These are phyloP conservation scores for Drosophila ohnishii DNA, from an alignment of 1,140 invertebrate genomes.

Conservation along the genomic window DNA sequence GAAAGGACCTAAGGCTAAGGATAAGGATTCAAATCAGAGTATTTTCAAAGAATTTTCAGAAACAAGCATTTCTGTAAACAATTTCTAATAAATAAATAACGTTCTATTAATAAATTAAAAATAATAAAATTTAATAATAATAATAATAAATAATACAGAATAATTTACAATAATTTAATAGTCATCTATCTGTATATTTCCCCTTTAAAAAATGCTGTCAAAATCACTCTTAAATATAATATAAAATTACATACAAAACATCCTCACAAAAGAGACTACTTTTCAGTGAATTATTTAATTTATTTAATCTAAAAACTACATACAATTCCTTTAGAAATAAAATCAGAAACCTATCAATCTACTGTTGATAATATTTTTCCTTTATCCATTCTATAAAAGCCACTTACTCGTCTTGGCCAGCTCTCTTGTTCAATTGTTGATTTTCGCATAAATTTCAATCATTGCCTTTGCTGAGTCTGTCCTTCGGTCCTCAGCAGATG, in stretches of 20 bases:
- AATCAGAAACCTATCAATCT: constrained; percentile 4
- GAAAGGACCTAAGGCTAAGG: not conserved
- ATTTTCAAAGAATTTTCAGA: not conserved
- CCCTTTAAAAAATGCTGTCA: not conserved
- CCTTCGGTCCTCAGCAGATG: constrained; percentile 4
- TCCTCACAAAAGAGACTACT: too few relatives aligned
- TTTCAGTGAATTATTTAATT: not conserved
- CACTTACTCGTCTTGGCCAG: not conserved
- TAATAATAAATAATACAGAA: not conserved
- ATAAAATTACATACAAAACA: not conserved
- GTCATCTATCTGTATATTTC: not conserved
- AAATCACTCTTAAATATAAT: not conserved
- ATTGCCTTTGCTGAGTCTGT: not conserved
- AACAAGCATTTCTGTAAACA: not conserved
- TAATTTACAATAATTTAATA: too few relatives aligned
- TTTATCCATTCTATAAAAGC: not conserved
- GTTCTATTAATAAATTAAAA: too few relatives aligned
- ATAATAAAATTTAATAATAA: too few relatives aligned
- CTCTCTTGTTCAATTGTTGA: not conserved
- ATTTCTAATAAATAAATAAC: not conserved
- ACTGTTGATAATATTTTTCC: not conserved
- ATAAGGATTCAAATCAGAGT: not conserved
- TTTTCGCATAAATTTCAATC: constrained; percentile 35
- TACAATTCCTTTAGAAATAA: not conserved
- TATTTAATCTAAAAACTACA: not conserved